Conservation (phyloP, 2,888 invertebrate species). For the Tubiluchus corallicola region DNA sequence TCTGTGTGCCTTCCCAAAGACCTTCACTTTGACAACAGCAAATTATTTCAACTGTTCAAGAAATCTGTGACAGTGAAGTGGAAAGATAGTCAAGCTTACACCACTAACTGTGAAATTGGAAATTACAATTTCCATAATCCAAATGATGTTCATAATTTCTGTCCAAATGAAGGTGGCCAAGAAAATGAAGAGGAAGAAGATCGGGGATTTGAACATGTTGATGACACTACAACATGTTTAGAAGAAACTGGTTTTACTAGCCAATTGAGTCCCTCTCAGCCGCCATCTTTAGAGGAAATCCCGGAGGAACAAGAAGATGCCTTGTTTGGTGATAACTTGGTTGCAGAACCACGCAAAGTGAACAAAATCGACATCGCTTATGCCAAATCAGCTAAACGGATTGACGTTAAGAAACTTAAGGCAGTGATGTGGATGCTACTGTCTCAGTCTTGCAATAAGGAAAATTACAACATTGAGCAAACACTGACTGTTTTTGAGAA, state of each 20-base stretch:
- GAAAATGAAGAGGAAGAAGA: constrained; percentile 18
- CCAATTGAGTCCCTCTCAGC: constrained; percentile 6
- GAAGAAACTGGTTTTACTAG: constrained; percentile 19
- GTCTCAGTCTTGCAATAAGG: no score
- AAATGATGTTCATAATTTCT: constrained; percentile 36
- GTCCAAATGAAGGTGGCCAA: constrained; percentile 28
- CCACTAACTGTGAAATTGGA: constrained; percentile 28
- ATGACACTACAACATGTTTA: constrained; percentile 9
- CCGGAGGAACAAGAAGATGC: background rate
- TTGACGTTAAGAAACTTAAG: constrained; percentile 68
- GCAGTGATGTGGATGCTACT: constrained; percentile 50
- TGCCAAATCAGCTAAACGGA: constrained; percentile 60
- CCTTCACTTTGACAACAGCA: constrained; percentile 22
- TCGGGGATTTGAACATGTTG: constrained; percentile 21
- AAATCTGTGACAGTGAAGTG: constrained; percentile 20
- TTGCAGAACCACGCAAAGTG: constrained; percentile 31
- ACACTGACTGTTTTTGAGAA: background rate
- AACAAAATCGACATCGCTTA: constrained; percentile 54
- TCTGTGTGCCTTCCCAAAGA: constrained; percentile 23
- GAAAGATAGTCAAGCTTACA: no score
- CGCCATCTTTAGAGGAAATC: background rate
- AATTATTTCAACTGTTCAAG: constrained; percentile 20
- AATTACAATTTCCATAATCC: constrained; percentile 38
- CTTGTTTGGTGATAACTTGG: constrained; percentile 18
- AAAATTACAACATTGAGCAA: background rate